Base-by-base conservation (phyloP, 2,888 invertebrate genomes). In the Drosophila bunnanda region DNA sequence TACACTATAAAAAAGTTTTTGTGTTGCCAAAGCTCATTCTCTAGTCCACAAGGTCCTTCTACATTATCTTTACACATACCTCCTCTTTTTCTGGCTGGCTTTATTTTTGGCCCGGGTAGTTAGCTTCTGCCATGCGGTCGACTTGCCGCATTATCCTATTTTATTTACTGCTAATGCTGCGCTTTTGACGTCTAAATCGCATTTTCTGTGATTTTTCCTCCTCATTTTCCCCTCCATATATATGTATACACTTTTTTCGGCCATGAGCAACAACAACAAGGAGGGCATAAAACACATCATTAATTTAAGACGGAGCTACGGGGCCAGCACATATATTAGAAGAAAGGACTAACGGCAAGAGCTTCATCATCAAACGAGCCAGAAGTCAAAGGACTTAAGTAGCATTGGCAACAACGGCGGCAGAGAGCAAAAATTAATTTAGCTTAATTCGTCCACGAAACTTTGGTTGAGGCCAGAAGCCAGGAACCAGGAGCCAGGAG, bases 371-470 rank as follows among this genome's bases (percentile, higher is more conserved):
- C 46, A 50, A 71, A 56, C 54, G 61, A 50, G 55, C 54, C 60
- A 78, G 65, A 69, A 71, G 74, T 74, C 65, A 74, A 72, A 72
- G 71, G 74, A 85, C 82, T 82, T 82, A 88, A 82, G 82, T 64
- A 76, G 68, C 60, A 70, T 55, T 60, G 58, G 71, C 64, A 76
- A 66, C 67, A 79, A 58, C 66, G 71, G 68, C 52, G 61, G 77
- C 82, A 76, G 79, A 82, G 89, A 79, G 79, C 85, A 85, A 86
- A 86, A 86, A 86, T 86, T 89, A 89, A 86, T 89, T 86, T 88
- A 88, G 88, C 89, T 86, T 86, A 86, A 88, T 89, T 88, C 85
- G 89, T 85, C 86, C 76, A 85, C 84, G 88, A 86, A 82, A 78
- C 68, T 78, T 68, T 74, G 69, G 60, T 55, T 67, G 66, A 71